Percentiles rank a stretch among this genome's conserved stretches.
Evolutionary conservation across 2,888 invertebrate species (phyloP).

Genomic region (Oegoconia quadripuncta): DNA sequence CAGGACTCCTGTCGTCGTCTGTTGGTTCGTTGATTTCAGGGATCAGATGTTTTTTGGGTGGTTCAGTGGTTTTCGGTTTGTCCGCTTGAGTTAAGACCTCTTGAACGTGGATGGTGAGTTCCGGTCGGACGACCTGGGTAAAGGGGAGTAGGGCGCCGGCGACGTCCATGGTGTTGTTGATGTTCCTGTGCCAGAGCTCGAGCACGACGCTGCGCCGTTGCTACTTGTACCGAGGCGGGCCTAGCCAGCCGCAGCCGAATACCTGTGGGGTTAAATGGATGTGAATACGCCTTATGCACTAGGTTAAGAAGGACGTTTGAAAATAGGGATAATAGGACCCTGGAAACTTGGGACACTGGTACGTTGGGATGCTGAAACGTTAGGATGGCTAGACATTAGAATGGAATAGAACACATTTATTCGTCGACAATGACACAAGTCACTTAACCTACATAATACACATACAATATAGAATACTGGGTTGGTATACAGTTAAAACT

Average conservation of each 20-base stretch:
- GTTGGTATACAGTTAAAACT: no score
- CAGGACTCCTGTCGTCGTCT: slow-evolving; percentile 29
- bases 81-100: slow-evolving; percentile 66
- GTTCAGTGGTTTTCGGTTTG: slow-evolving; percentile 28
- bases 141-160: slow-evolving; percentile 70
- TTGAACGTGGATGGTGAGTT: slow-evolving; percentile 67
- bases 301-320: no score
- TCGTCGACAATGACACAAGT: no score
- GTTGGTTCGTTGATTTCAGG: slow-evolving; percentile 62
- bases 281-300: not conserved
- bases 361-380: no score
- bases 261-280: slow-evolving; percentile 60
- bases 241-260: slow-evolving; percentile 85
- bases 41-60: slow-evolving; percentile 43
- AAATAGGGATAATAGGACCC: no score
- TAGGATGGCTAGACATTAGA: no score
- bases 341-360: no score
- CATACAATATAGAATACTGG: no score
- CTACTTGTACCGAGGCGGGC: slow-evolving; percentile 82
- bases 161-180: slow-evolving; percentile 77
- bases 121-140: slow-evolving; percentile 66
- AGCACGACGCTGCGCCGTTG: slow-evolving; percentile 79
- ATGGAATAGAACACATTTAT: no score
- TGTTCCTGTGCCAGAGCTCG: slow-evolving; percentile 76
- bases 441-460: no score